Evolutionary conservation across 2,113 vertebrate species (phyloP).

Genomic region (Thomomys bottae): DNA sequence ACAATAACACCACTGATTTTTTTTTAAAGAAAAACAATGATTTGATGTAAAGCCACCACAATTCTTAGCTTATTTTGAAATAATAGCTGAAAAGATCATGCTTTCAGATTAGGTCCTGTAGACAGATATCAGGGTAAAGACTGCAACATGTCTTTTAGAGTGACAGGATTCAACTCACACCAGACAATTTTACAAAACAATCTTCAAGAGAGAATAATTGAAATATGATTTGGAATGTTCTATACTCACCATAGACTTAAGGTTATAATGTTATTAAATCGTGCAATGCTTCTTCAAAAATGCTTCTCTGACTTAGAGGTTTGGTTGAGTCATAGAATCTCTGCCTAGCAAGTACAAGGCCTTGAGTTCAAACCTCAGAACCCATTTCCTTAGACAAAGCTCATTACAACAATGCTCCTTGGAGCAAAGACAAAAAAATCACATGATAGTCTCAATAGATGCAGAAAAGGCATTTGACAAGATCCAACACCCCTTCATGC

Average conservation of each 20-base stretch:
- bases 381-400: too few relatives aligned
- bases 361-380: too few relatives aligned
- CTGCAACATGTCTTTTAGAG: not conserved
- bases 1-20: not conserved
- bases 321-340: too few relatives aligned
- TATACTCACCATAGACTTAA: not conserved
- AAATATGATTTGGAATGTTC: not conserved
- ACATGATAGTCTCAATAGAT: too few relatives aligned
- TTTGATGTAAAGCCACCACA: not conserved
- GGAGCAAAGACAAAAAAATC: too few relatives aligned
- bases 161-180: not conserved
- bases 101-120: not conserved
- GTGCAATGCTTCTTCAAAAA: not conserved
- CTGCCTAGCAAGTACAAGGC: too few relatives aligned
- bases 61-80: slow-evolving; percentile 2
- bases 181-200: not conserved
- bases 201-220: not conserved
- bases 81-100: not conserved
- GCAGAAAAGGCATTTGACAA: too few relatives aligned
- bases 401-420: not conserved
- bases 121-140: not conserved
- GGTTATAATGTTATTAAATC: slow-evolving; percentile 36
- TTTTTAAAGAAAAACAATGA: not conserved
- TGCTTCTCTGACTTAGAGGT: not conserved
- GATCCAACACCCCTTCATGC: too few relatives aligned